Evolutionary conservation across 35 echinoderm and acorn worm species (phyloP), one percentile per base, ranked within the genome.

Genomic region (Diadema setosum): DNA sequence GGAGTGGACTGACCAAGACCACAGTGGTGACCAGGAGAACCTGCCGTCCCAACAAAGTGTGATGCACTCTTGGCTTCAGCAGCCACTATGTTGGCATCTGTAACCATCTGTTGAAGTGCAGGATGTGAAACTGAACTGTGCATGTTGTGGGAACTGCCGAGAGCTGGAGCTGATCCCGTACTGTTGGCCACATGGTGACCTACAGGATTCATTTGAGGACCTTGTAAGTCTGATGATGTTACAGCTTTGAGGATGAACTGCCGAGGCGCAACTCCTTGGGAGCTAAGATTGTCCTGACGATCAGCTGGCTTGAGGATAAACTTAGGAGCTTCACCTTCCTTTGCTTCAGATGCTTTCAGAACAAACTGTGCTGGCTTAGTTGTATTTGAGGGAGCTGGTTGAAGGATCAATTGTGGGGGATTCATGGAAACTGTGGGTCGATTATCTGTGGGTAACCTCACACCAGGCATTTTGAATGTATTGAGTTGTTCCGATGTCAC

Each of bases 161-260:
- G 30, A 15, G 24, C 27, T 33, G 5, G 63, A 34, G 37, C 37
- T 27, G 27, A 33, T 67, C n/a, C n/a, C n/a, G 27, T 15, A 67
- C 3, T 67, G 63, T 67, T 67, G 0, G 63, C 12, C 37, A 34
- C 37, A 26, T 67, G 63, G 2, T 26, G 63, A 15, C 27, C 30
- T 26, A 34, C 63, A 33, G 16, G 63, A 34, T 12, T 34, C 25
- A 5, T 26, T 8, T 78, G 73, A 18, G 73, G 73, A 42, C 24
- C 44, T 42, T n/a, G 34, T 35, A 36, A 18, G 44, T 78, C 73
- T 43, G 27, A 34, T 35, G 73, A 78, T 35, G 36, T 44, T 7
- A 44, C 73, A 39, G 73, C 73, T 36, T 78, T 78, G 17, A 78
- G 73, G 40, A 78, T 78, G 73, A 78, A 78, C 73, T 78, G 73